Conservation (phyloP, 1,140 invertebrate genomes). For the Drosophila equinoxialis region DNA sequence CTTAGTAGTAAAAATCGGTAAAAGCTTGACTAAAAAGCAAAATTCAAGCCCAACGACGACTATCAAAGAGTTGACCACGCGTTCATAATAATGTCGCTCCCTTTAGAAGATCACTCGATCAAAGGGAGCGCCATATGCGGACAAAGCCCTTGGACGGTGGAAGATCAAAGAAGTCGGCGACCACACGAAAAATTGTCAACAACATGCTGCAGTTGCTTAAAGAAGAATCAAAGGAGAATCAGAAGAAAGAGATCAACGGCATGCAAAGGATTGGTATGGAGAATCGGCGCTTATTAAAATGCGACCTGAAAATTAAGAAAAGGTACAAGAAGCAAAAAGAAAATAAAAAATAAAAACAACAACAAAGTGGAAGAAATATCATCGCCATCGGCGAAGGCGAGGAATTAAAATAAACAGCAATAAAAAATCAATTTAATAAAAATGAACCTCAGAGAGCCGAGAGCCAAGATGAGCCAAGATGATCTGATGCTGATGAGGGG, state of each 20-base stretch:
- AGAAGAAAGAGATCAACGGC: constrained; percentile 21
- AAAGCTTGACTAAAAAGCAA: constrained; percentile 18
- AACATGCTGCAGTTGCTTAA: constrained; percentile 54
- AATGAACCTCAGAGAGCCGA: constrained; percentile 38
- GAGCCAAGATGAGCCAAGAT: not conserved
- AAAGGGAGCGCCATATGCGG: constrained; percentile 65
- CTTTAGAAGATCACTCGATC: constrained; percentile 78
- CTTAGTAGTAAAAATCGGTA: no score
- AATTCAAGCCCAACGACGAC: constrained; percentile 15
- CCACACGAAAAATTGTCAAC: constrained; percentile 81
- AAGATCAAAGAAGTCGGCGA: constrained; percentile 69
- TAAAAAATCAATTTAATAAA: constrained; percentile 78
- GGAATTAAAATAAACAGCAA: constrained; percentile 74
- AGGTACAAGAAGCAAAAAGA: constrained; percentile 15
- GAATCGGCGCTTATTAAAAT: constrained; percentile 69
- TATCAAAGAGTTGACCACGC: constrained; percentile 69
- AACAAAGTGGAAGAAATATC: constrained; percentile 9
- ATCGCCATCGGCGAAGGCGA: constrained; percentile 32
- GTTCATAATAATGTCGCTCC: constrained; percentile 78
- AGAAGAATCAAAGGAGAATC: constrained; percentile 23
- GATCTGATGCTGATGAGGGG: constrained; percentile 32
- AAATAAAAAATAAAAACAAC: constrained; percentile 6
- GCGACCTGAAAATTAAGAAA: constrained; percentile 48
- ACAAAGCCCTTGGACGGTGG: constrained; percentile 32
- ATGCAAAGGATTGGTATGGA: constrained; percentile 34